Evolutionary conservation across 2,888 invertebrate species (phyloP).

Genomic region (Parnassius apollo): DNA sequence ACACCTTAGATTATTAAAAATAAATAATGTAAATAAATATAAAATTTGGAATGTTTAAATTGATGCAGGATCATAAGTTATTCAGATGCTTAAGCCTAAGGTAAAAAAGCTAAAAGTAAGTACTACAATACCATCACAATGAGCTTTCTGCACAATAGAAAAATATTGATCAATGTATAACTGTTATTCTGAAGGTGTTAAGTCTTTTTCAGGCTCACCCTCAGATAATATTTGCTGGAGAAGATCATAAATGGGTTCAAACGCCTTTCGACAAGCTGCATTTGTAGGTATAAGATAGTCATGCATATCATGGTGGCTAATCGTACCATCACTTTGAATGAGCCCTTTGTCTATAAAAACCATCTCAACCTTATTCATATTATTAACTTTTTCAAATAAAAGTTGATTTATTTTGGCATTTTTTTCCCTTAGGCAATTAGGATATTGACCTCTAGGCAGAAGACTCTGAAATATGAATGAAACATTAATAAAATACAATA

Average conservation of each 20-base stretch:
- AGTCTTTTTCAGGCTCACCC: conserved; percentile 87
- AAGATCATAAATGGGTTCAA: conserved; percentile 91
- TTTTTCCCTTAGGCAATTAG: conserved; percentile 90
- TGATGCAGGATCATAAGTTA: conserved; percentile 45
- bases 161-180: conserved; percentile 32
- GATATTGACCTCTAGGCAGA: conserved; percentile 92
- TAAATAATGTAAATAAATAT: conserved; percentile 36
- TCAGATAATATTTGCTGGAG: conserved; percentile 88
- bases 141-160: conserved; percentile 63
- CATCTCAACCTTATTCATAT: conserved; percentile 87
- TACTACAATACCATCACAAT: conserved; percentile 74
- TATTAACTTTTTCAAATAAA: conserved; percentile 83
- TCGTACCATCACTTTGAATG: conserved; percentile 88
- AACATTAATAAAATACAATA: not conserved
- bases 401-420: conserved; percentile 87
- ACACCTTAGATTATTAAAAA: conserved; percentile 8
- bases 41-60: conserved; percentile 74
- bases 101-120: conserved; percentile 76
- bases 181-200: conserved; percentile 85
- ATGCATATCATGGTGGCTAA: conserved; percentile 94
- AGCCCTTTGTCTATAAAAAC: conserved; percentile 90
- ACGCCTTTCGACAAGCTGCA: conserved; percentile 92
- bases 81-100: conserved; percentile 56
- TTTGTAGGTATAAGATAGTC: conserved; percentile 94
- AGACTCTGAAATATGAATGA: conserved; percentile 85